Evolutionary conservation across 1,140 invertebrate species (phyloP).

Genomic region (Drosophila kohkoa): DNA sequence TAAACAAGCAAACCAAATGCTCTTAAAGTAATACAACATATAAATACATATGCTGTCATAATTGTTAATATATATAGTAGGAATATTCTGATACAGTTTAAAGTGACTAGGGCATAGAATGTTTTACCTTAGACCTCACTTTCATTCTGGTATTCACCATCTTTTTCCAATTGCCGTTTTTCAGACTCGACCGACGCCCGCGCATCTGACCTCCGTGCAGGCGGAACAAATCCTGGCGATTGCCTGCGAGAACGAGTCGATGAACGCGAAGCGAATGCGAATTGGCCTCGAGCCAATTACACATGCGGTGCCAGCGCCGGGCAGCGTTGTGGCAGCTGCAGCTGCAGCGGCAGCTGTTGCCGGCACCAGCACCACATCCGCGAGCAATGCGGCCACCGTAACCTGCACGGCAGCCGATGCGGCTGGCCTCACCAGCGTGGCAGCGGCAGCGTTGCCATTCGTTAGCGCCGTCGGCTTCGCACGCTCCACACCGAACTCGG

Average conservation of each 20-base stretch:
- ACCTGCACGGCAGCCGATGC: slow-evolving; percentile 71
- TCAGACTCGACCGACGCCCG: slow-evolving; percentile 93
- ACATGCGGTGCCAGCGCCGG: slow-evolving; percentile 91
- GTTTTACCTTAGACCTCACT: background rate
- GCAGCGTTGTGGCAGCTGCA: slow-evolving; percentile 86
- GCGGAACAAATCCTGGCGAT: slow-evolving; percentile 97
- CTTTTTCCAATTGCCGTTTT: background rate
- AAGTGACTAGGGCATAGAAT: background rate
- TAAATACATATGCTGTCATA: too few relatives aligned
- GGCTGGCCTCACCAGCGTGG: slow-evolving; percentile 69
- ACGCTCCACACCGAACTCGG: slow-evolving; percentile 81
- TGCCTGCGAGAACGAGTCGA: slow-evolving; percentile 98
- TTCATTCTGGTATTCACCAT: background rate
- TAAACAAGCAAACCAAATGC: too few relatives aligned
- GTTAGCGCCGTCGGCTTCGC: slow-evolving; percentile 77
- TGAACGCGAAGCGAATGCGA: slow-evolving; percentile 98
- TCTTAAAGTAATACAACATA: too few relatives aligned
- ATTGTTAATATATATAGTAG: too few relatives aligned
- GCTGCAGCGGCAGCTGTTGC: slow-evolving; percentile 77
- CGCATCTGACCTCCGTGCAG: slow-evolving; percentile 97
- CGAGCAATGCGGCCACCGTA: slow-evolving; percentile 60
- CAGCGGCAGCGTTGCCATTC: slow-evolving; percentile 74
- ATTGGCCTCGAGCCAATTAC: slow-evolving; percentile 97
- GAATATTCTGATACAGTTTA: too few relatives aligned
- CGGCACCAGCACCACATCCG: slow-evolving; percentile 59